Conservation (phyloP, 2,797 vertebrate genomes). For the Chromis chromis region DNA sequence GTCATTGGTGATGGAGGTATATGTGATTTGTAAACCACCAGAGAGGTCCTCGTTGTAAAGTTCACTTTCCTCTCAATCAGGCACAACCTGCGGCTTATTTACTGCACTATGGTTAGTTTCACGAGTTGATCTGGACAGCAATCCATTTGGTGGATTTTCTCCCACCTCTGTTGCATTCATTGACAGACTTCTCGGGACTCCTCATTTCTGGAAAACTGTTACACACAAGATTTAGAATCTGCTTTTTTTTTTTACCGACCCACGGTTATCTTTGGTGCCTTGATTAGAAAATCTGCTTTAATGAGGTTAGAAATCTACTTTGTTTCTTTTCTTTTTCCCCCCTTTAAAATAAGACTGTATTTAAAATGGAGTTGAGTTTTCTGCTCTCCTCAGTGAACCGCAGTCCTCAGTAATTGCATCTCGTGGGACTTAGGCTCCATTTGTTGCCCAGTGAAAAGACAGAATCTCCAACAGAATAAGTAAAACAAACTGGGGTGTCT, state of each 20-base stretch:
- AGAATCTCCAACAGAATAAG: slow-evolving; percentile 48
- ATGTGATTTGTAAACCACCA: neutral
- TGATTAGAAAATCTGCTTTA: slow-evolving; percentile 58
- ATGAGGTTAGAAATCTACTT: slow-evolving; percentile 51
- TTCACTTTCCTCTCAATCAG: neutral
- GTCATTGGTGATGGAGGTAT: neutral
- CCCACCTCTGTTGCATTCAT: neutral
- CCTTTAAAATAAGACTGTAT: slow-evolving; percentile 35
- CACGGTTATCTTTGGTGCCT: slow-evolving; percentile 35
- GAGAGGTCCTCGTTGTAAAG: neutral
- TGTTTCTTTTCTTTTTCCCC: neutral
- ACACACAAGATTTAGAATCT: slow-evolving; percentile 8
- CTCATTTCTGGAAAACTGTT: slow-evolving; percentile 9
- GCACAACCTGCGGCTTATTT: neutral
- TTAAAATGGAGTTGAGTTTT: slow-evolving; percentile 54
- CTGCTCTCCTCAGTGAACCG: slow-evolving; percentile 49
- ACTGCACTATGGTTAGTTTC: neutral
- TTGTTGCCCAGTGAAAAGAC: slow-evolving; percentile 67
- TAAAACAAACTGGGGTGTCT: slow-evolving; percentile 41
- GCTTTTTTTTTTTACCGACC: slow-evolving; percentile 13
- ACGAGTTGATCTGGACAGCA: neutral
- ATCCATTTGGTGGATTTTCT: neutral
- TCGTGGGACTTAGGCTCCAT: slow-evolving; percentile 68
- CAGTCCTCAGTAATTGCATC: slow-evolving; percentile 73
- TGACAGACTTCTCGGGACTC: slow-evolving; percentile 9